Conservation (phyloP, 2,797 vertebrate species). For the Lepilemur septentrionalis region DNA sequence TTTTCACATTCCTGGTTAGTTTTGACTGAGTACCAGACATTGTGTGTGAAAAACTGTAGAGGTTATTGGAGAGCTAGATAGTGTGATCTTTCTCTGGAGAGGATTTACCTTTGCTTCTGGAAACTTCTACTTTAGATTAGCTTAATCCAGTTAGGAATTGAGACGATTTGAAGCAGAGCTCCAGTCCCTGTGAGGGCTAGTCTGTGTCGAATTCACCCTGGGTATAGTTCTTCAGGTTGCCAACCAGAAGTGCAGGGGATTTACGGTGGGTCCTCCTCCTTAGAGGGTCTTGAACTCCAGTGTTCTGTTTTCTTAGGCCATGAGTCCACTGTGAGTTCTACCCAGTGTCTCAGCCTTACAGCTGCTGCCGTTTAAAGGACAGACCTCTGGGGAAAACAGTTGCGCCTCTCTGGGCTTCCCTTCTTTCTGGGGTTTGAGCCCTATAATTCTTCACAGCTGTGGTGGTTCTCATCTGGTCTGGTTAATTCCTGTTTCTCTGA, state of each 20-base stretch:
- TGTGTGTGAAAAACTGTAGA: background rate
- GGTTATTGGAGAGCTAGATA: background rate
- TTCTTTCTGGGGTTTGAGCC: background rate
- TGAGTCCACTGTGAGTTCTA: background rate
- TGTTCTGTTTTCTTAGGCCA: background rate
- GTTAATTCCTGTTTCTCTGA: background rate
- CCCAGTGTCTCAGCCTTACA: background rate
- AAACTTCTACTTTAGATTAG: background rate
- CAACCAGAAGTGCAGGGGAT: background rate
- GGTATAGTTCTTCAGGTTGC: background rate
- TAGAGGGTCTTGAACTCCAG: background rate
- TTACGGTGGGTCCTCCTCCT: background rate
- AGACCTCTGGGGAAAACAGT: background rate
- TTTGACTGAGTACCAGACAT: background rate
- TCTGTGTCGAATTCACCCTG: background rate
- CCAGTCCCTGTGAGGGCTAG: background rate
- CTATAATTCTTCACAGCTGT: background rate
- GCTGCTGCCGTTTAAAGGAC: background rate
- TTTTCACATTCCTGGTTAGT: background rate
- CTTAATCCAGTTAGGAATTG: background rate
- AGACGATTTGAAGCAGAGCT: background rate
- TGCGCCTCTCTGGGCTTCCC: background rate
- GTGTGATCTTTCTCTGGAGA: background rate
- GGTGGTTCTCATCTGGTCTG: background rate
- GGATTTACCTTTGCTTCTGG: conserved; percentile 11